Base-by-base conservation (phyloP, 2,113 vertebrate species). In the Perccottus glenii region DNA sequence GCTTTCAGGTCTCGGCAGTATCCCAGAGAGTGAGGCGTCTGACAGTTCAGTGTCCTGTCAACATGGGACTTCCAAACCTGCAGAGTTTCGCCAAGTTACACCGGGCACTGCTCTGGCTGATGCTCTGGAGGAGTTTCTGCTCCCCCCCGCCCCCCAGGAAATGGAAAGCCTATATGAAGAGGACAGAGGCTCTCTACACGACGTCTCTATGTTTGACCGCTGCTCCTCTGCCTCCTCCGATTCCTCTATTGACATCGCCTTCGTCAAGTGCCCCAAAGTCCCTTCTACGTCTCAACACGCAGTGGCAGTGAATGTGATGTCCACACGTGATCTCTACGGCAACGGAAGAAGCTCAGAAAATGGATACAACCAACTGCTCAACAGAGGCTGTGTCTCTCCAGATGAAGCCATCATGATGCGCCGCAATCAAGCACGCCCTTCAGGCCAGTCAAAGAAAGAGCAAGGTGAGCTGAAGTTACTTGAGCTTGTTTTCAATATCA, bases 171-270 rank as follows among this genome's bases (percentile, higher is more conserved):
- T 91, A 40, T 90, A 83, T 0, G 88, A 90, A 2, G 94, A 96
- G 74, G 94, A 96, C 0, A 55, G 59, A 0, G 92, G 94, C 40
- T 87, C 93, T 1, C 92, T 90, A 57, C 94, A 91, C 58, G 94
- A 94, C 5, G 87, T 90, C 0, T 71, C 93, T 1, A 89, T 94
- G 70, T 96, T 95, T 57, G 96, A 96, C 80, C 93, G 83, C 78
- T 95, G 95, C 84, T 98, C 96, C 0, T 94, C 93, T 3, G 96
- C 93, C 0, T 96, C 97, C 3, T 98, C 96, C 0, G 95, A 98
- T 68, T 98, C 96, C 77, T 98, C 96, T 83, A 92, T 98, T 43
- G 97, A 98, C 84, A 97, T 98, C 49, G 95, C 96, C 75, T 98
- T 98, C 52, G 93, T 97, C 43, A 91, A 79, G 74, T 94, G 93